Conservation (phyloP, 2,797 vertebrate genomes). For the Eospalax fontanierii region DNA sequence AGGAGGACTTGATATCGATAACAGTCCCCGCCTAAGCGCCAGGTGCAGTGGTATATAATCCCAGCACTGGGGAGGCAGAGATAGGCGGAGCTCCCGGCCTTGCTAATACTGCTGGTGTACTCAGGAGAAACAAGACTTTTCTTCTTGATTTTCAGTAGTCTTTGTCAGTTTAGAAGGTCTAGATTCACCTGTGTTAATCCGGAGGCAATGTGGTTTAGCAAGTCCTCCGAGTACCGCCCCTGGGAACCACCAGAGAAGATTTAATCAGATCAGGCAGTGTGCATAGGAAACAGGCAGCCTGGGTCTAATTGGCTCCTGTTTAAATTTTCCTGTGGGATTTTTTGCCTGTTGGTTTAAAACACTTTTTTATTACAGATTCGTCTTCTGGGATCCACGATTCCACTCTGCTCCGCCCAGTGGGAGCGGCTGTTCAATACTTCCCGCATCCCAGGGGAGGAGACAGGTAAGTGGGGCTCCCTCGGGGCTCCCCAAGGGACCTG, state of each 20-base stretch:
- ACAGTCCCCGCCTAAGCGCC: too few species aligned
- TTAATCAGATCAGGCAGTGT: rapidly evolving
- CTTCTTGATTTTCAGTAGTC: background rate
- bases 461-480: slow-evolving; percentile 93
- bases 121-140: background rate
- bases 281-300: background rate
- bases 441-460: slow-evolving; percentile 95
- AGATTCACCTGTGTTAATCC: rapidly evolving
- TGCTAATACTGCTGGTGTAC: background rate
- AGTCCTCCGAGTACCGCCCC: background rate
- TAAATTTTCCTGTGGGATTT: background rate
- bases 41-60: background rate
- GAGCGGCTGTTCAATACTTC: slow-evolving; percentile 99
- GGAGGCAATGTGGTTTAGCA: rapidly evolving
- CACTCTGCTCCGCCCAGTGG: slow-evolving; percentile 99
- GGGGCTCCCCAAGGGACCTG: background rate
- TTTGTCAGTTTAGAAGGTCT: rapidly evolving
- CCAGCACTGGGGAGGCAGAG: background rate
- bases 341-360: slow-evolving; percentile 57
- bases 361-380: slow-evolving; percentile 91
- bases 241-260: background rate
- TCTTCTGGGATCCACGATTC: slow-evolving; percentile 96
- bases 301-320: background rate
- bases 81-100: background rate
- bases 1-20: background rate